phyloP scores from a whole-genome alignment of 2,797 vertebrate genomes.

The Ataeniobius toweri region DNA sequence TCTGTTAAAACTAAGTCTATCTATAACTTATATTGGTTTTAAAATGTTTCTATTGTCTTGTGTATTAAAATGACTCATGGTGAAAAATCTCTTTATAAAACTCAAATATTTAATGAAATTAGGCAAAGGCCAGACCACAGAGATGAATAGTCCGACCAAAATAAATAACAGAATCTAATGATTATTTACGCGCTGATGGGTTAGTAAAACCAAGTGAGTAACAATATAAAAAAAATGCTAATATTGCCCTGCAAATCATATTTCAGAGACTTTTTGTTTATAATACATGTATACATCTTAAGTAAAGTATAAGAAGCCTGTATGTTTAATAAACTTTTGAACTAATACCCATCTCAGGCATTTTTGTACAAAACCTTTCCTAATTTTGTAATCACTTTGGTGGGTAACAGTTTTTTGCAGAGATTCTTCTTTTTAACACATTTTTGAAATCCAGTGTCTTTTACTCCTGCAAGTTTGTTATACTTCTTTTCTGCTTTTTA shows the following conservation, averaged over 20 bases:
- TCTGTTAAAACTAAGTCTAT: background rate
- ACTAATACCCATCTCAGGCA: background rate
- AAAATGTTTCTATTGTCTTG: background rate
- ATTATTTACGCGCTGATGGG: background rate
- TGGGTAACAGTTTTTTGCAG: background rate
- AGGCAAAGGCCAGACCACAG: background rate
- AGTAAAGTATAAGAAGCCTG: background rate
- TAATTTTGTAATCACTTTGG: background rate
- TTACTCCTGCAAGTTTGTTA: background rate
- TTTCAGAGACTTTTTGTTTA: background rate
- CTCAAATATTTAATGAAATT: background rate
- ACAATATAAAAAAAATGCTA: background rate
- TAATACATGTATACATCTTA: background rate
- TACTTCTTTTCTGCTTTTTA: background rate
- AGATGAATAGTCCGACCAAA: background rate
- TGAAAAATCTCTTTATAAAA: background rate
- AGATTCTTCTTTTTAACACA: background rate
- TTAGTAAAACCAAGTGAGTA: background rate
- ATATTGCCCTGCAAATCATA: background rate
- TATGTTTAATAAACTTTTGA: background rate
- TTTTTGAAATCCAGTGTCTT: background rate
- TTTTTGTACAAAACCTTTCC: background rate
- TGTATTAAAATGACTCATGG: background rate
- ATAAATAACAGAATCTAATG: background rate
- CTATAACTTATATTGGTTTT: background rate